A percentile compares a stretch with the other conserved stretches of the same genome.
phyloP scores from a whole-genome alignment of 2,113 vertebrate genomes.

The Archilochus colubris region DNA sequence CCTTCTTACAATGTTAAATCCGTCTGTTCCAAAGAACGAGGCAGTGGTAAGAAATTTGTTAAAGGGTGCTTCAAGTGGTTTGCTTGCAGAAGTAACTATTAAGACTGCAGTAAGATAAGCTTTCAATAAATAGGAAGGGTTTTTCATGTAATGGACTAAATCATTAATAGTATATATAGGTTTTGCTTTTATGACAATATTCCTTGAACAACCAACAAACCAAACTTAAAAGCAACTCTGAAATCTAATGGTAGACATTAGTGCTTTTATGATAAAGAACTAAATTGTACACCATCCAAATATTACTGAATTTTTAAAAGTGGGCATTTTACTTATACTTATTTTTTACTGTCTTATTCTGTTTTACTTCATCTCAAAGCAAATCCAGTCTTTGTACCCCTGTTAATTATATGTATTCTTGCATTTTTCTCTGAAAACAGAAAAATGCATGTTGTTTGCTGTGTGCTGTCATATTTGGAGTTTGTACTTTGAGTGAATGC shows the following conservation, averaged over 20 bases:
- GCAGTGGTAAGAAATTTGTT: constrained; percentile 85
- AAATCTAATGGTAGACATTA: not conserved
- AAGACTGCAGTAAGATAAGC: not conserved
- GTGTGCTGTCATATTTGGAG: not conserved
- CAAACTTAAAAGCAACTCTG: not conserved
- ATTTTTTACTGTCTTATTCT: not conserved
- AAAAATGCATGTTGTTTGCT: not conserved
- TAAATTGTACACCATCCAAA: not conserved
- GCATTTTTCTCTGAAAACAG: not conserved
- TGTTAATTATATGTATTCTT: not conserved
- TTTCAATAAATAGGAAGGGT: not conserved
- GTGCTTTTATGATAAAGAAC: not conserved
- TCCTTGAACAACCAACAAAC: not conserved
- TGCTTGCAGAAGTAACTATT: not conserved
- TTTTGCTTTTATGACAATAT: not conserved
- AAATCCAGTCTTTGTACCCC: not conserved
- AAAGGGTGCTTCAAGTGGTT: not conserved
- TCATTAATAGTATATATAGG: not conserved
- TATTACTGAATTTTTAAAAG: not conserved
- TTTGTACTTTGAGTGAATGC: not conserved
- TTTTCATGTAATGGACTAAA: not conserved
- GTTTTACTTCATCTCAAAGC: not conserved
- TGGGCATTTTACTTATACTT: not conserved
- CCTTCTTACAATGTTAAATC: constrained; percentile 90
- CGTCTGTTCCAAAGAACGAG: constrained; percentile 91